A percentile compares a stretch with the other conserved stretches of the same genome.
These are phyloP conservation scores for Drosophila villosipedis DNA, from an alignment of 2,888 invertebrate genomes.

Conservation along the genomic window DNA sequence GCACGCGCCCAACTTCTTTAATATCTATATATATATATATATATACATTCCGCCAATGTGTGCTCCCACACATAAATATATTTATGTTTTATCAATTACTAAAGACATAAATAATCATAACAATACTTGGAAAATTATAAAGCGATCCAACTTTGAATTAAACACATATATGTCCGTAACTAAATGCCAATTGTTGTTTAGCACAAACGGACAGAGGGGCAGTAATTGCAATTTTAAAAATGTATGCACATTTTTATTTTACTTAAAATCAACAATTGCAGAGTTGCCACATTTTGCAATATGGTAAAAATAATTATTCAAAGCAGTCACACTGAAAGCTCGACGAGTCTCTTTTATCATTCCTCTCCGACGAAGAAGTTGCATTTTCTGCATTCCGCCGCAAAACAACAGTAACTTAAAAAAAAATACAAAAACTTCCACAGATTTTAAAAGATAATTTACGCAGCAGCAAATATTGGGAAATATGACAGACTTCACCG, in stretches of 20 bases:
- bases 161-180: neutral
- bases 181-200: neutral
- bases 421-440: neutral
- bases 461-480: neutral
- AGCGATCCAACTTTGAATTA: neutral
- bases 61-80: neutral
- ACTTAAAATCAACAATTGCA: neutral
- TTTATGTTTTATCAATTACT: constrained; percentile 1
- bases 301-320: constrained; percentile 3
- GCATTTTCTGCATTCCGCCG: neutral
- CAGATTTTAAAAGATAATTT: neutral
- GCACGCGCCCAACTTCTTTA: constrained; percentile 31
- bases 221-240: neutral
- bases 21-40: neutral
- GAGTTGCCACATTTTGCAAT: constrained; percentile 18
- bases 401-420: neutral
- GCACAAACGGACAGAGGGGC: neutral
- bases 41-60: neutral
- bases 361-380: constrained; percentile 24
- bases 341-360: constrained; percentile 9
- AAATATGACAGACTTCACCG: constrained; percentile 34
- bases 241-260: neutral
- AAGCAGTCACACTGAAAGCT: constrained; percentile 16
- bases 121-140: neutral
- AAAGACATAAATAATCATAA: too few species aligned